Evolutionary conservation across 2,113 vertebrate species (phyloP).

Genomic region (Dipodomys spectabilis): DNA sequence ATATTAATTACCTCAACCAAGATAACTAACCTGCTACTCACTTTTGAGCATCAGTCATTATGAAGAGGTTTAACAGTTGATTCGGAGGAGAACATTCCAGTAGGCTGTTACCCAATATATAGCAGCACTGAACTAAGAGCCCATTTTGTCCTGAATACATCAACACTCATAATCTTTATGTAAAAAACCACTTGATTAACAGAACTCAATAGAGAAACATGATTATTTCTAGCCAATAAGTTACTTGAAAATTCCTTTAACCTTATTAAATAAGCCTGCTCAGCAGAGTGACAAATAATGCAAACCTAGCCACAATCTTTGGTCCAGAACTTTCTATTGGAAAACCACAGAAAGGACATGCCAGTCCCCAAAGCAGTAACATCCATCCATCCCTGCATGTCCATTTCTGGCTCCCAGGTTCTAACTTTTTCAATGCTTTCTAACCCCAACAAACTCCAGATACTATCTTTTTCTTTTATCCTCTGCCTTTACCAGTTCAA

Average conservation of each 20-base stretch:
- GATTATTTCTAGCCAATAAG: slow-evolving; percentile 7
- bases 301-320: slow-evolving; percentile 43
- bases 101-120: background rate
- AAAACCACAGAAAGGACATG: slow-evolving; percentile 33
- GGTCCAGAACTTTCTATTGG: slow-evolving; percentile 49
- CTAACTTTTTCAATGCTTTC: background rate
- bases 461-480: background rate
- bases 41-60: background rate
- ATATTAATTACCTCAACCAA: background rate
- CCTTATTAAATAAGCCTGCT: slow-evolving; percentile 13
- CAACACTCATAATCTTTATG: slow-evolving; percentile 10
- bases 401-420: background rate
- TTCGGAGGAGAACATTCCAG: background rate
- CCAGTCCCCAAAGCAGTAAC: background rate
- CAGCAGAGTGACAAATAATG: slow-evolving; percentile 18
- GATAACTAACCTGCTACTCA: background rate
- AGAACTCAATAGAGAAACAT: slow-evolving; percentile 30
- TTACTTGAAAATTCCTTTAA: slow-evolving; percentile 57
- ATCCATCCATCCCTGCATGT: background rate
- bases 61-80: background rate
- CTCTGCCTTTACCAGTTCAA: background rate
- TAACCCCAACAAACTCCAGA: background rate
- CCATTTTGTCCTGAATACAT: background rate
- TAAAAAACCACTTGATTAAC: background rate
- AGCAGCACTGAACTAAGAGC: background rate